Base-by-base conservation (phyloP, 1,140 invertebrate species). In the Drosophila equinoxialis region DNA sequence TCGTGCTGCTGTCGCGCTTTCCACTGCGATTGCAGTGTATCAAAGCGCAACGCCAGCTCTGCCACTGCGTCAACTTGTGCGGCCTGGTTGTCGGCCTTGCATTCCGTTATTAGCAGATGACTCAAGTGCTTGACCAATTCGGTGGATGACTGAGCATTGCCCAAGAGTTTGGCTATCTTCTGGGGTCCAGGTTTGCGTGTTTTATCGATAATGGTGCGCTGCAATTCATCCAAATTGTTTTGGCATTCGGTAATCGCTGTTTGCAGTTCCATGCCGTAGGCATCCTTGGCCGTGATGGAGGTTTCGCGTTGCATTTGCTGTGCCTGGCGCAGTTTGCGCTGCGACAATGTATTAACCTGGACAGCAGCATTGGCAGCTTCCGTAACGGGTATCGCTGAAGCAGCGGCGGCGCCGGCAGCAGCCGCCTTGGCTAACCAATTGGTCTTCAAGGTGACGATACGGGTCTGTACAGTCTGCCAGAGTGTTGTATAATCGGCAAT, bases 91-190 rank as follows among this genome's bases (percentile, higher is more conserved):
- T 93, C 94, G 20, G 95, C 94, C 59, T 95, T 94, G 76, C 95
- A 96, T 87, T 97, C 96, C 41, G 95, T 95, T 4, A 96, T 91
- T 2, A 98, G 92, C 7, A 97, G 83, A 45, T 94, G 93, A 64
- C 96, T 95, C 13, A 98, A 93, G 93, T 97, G 96, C 81, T 95
- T 95, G 1, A 97, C 94, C 14, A 97, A 91, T 92, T 98, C 97
- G 42, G 96, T 93, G 11, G 94, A 95, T 1, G 95, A 95, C 80
- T 96, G 94, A 84, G 95, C 96, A 60, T 94, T 94, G 68, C 94
- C 94, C 23, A 96, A 93, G 68, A 94, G 90, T 92, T 96, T 96
- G 33, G 94, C 94, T 39, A 96, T 94, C 94, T 62, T 94, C 92
- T 81, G 93, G 72, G 54, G 92, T 78, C 65, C 93, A 79, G 60